These are phyloP conservation scores for Zonitis immaculata DNA, from an alignment of 2,888 invertebrate species.

Conservation along the genomic window DNA sequence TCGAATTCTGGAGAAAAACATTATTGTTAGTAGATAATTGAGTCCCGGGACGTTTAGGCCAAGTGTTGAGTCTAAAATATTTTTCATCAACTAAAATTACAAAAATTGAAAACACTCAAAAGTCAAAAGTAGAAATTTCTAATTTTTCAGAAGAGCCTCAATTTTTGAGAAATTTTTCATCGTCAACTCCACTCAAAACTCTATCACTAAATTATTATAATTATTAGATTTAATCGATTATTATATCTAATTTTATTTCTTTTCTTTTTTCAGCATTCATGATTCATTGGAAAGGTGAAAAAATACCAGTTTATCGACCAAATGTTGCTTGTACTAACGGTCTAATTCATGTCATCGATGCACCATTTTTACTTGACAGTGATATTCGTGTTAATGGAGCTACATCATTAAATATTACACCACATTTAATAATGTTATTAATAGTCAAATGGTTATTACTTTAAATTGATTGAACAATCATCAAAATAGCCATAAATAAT, in stretches of 20 bases:
- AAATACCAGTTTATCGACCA: slow-evolving; percentile 80
- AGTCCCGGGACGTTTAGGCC: too few relatives aligned
- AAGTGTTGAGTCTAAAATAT: too few relatives aligned
- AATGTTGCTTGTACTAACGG: slow-evolving; percentile 96
- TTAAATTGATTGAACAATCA: slow-evolving; percentile 20
- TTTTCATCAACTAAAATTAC: too few relatives aligned
- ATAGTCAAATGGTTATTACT: slow-evolving; percentile 38
- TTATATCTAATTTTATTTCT: background rate
- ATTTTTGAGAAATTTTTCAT: too few relatives aligned
- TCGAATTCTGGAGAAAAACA: too few relatives aligned
- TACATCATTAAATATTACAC: slow-evolving; percentile 32
- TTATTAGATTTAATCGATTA: too few relatives aligned
- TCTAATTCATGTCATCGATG: slow-evolving; percentile 90
- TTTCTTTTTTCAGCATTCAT: slow-evolving; percentile 63
- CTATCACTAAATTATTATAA: too few relatives aligned
- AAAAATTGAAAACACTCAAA: too few relatives aligned
- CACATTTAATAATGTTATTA: slow-evolving; percentile 46
- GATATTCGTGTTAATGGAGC: slow-evolving; percentile 69
- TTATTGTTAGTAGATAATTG: too few relatives aligned
- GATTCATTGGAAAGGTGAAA: slow-evolving; percentile 79
- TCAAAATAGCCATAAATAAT: slow-evolving; percentile 8
- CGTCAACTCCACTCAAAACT: too few relatives aligned
- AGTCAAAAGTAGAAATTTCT: too few relatives aligned
- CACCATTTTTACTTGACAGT: slow-evolving; percentile 75
- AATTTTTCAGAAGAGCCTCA: too few relatives aligned